phyloP scores from a whole-genome alignment of 2,113 vertebrate genomes.

The Zootoca vivipara region DNA sequence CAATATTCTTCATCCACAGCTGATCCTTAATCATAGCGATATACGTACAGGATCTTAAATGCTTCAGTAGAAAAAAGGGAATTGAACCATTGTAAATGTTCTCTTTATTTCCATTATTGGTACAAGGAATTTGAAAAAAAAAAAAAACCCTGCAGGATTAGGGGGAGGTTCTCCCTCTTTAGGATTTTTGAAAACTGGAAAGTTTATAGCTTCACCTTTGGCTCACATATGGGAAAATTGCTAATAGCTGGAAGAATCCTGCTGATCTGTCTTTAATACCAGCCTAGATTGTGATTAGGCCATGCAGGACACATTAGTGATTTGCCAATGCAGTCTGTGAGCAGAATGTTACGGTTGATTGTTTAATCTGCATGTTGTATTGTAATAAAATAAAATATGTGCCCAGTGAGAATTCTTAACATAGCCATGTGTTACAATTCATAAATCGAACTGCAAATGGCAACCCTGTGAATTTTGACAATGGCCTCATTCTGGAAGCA shows the following conservation, averaged over 20 bases:
- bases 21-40: neutral
- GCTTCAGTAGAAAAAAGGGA: neutral
- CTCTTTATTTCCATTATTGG: neutral
- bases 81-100: neutral
- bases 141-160: too few relatives aligned
- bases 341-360: slow-evolving; percentile 14
- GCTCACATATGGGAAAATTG: neutral
- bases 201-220: neutral
- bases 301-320: slow-evolving; percentile 8
- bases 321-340: slow-evolving; percentile 4
- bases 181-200: neutral
- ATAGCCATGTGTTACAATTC: slow-evolving; percentile 37
- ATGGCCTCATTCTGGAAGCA: slow-evolving; percentile 27
- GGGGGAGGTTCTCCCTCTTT: neutral
- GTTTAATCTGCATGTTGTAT: slow-evolving; percentile 27
- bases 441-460: slow-evolving; percentile 29
- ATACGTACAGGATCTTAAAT: neutral
- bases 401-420: neutral
- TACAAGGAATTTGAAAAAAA: neutral
- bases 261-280: slow-evolving; percentile 8
- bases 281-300: slow-evolving; percentile 15
- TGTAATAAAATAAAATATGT: slow-evolving; percentile 18
- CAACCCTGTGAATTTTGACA: slow-evolving; percentile 23
- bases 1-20: neutral
- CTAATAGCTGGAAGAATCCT: slow-evolving; percentile 13